Evolutionary conservation across 2,113 vertebrate species (phyloP), one percentile per base, ranked within the genome.

Genomic region (Marcusenius ussheri): DNA sequence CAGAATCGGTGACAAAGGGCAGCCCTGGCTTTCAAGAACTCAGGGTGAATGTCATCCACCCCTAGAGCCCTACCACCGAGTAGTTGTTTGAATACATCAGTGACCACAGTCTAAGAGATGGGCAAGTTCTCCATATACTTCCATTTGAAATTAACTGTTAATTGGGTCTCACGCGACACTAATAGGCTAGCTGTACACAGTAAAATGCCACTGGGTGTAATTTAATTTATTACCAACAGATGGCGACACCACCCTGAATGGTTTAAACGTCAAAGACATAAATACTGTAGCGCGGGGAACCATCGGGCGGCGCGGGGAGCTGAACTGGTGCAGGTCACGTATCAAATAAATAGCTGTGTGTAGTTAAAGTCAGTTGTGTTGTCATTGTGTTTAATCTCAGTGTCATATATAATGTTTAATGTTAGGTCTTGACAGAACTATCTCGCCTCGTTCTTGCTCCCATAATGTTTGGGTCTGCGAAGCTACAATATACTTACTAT

Each of bases 191-290:
- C n/a, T 70, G 10, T 31, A 31, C 27, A 10, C 7, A 70, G n/a
- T 27, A 70, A 70, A 70, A 70, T 27, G 27, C n/a, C 27, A 31
- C 27, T 35, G 66, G 88, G 24, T 27, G 49, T 46, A 24, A 27
- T 17, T n/a, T 2, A 45, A 39, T n/a, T 31, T 31, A 45, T 19
- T 87, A 17, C 1, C 91, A 90, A 58, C 50, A 45, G 24, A 83
- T 62, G 49, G 90, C 89, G 51, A 66, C 13, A 42, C 89, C 27
- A 74, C 47, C 46, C 83, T 42, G 89, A 17, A 39, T 39, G 70
- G 11, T 77, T 35, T 39, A 77, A 9, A 39, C 70, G 39, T 77
- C 51, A 88, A 24, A 49, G 85, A 58, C n/a, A n/a, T 11, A 7
- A 47, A 11, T 84, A 3, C 19, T 84, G 83, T 46, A 84, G 45